phyloP scores from a whole-genome alignment of 2,888 invertebrate genomes.

The Coelopa pilipes region DNA sequence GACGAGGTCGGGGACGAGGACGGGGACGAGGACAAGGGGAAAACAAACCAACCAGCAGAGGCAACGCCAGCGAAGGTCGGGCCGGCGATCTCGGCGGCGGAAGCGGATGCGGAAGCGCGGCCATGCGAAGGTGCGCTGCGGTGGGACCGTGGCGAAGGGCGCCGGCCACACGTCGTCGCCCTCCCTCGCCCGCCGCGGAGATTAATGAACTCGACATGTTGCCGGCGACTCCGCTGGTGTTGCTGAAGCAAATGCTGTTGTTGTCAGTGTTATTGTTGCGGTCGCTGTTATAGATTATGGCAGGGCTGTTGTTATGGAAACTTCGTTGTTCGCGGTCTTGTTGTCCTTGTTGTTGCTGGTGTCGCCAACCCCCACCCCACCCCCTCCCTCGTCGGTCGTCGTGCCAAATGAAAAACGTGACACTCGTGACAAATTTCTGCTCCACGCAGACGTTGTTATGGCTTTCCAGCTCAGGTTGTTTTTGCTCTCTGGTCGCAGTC shows the following conservation, averaged over 20 bases:
- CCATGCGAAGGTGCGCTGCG: background rate
- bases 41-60: too few species aligned
- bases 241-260: background rate
- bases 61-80: too few species aligned
- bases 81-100: background rate
- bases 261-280: too few species aligned
- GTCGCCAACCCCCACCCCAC: too few species aligned
- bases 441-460: background rate
- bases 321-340: background rate
- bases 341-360: slow-evolving; percentile 5
- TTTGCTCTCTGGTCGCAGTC: background rate
- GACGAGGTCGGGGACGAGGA: too few species aligned
- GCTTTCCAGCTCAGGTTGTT: background rate
- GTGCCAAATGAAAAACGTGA: slow-evolving; percentile 23
- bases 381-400: background rate
- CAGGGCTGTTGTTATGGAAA: too few species aligned
- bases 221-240: background rate
- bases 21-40: too few species aligned
- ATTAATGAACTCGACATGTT: background rate
- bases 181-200: background rate
- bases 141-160: background rate
- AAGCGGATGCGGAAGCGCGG: background rate
- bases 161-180: background rate
- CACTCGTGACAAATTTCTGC: background rate
- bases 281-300: too few species aligned